Percentiles rank a stretch among this genome's conserved stretches.
These are phyloP conservation scores for Cryptus viduatorius DNA, from an alignment of 2,888 invertebrate species.

Conservation along the genomic window DNA sequence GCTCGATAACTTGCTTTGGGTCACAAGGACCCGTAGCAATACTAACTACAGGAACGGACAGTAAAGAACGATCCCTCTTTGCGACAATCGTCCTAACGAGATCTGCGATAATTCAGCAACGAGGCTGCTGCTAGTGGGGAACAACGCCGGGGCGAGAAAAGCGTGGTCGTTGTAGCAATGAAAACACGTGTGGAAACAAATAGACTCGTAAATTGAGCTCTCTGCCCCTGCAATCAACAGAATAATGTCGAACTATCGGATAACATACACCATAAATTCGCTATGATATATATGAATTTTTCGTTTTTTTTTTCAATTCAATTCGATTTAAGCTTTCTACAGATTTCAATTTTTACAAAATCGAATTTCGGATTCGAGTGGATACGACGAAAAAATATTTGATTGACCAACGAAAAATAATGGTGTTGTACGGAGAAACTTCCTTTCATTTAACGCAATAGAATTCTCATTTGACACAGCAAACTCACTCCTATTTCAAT, in stretches of 20 bases:
- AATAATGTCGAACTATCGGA: background rate
- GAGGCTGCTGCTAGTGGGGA: background rate
- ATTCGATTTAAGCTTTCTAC: background rate
- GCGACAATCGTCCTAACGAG: constrained; percentile 65
- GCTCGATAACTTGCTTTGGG: constrained; percentile 33
- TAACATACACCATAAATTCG: background rate
- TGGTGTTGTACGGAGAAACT: background rate
- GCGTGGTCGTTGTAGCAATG: constrained; percentile 34
- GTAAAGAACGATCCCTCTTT: constrained; percentile 39
- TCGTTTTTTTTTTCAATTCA: background rate
- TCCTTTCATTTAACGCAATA: background rate
- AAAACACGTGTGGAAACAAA: background rate
- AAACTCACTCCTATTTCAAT: background rate
- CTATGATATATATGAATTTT: background rate
- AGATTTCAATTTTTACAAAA: background rate
- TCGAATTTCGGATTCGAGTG: background rate
- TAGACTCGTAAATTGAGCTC: constrained; percentile 6
- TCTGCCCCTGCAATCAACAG: constrained; percentile 1
- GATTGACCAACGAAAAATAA: background rate
- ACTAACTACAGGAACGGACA: background rate
- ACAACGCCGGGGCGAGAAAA: constrained; percentile 18
- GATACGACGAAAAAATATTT: background rate
- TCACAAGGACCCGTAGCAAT: constrained; percentile 33
- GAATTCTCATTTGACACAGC: background rate
- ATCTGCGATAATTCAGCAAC: constrained; percentile 56